These are phyloP conservation scores for Indicator indicator DNA, from an alignment of 2,113 vertebrate genomes.

Conservation along the genomic window DNA sequence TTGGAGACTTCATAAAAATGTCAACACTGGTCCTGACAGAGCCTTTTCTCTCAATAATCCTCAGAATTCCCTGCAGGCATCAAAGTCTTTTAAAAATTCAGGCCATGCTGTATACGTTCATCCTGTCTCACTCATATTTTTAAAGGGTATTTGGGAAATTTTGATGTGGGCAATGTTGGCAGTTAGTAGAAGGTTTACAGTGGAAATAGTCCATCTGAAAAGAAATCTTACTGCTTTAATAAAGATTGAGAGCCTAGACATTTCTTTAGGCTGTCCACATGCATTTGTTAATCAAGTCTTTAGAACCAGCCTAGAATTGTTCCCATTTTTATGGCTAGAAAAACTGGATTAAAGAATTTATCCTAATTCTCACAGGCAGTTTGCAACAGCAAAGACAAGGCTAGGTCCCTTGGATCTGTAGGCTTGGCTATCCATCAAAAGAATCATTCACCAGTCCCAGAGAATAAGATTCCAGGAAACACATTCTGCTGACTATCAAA, in stretches of 20 bases:
- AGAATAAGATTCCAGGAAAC: background rate
- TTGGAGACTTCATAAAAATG: background rate
- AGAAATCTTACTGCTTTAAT: background rate
- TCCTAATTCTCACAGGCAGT: background rate
- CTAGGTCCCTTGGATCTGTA: background rate
- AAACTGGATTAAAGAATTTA: constrained; percentile 31
- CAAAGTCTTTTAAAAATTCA: background rate
- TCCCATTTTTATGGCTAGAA: background rate
- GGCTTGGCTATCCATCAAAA: background rate
- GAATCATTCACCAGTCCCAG: background rate
- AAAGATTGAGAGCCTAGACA: background rate
- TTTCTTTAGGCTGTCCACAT: background rate
- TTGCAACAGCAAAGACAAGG: background rate
- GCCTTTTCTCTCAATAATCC: background rate
- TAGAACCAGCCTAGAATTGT: background rate
- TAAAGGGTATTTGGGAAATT: background rate
- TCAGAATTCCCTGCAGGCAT: constrained; percentile 1
- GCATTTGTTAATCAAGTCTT: background rate
- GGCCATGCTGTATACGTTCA: background rate
- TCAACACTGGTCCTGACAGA: background rate
- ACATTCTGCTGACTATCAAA: background rate
- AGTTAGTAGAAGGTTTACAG: background rate
- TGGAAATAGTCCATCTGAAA: background rate
- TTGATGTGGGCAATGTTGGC: background rate
- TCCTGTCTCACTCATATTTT: background rate